A percentile compares a stretch with the other conserved stretches of the same genome.
Conservation (phyloP, 2,888 invertebrate species). For the Oxyteleia sp. region DNA sequence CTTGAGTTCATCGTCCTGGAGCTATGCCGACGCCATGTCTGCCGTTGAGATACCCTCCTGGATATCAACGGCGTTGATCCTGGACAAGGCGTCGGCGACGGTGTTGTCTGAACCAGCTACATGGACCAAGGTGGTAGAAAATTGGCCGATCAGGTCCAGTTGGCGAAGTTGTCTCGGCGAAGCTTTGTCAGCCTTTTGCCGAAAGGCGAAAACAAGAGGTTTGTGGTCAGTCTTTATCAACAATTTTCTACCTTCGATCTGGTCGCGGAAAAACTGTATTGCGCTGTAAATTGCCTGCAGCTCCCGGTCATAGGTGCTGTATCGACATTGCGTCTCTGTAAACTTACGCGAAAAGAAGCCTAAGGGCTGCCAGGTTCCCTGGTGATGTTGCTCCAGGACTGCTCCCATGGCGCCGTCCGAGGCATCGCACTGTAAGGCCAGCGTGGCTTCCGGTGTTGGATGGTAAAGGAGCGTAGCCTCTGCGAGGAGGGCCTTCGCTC, state of each 20-base stretch:
- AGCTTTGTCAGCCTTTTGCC: too few species aligned
- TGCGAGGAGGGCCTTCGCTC: constrained; percentile 36
- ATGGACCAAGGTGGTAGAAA: too few species aligned
- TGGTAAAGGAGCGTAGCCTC: constrained; percentile 52
- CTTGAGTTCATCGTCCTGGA: too few species aligned
- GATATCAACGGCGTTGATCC: too few species aligned
- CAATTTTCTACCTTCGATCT: constrained; percentile 6
- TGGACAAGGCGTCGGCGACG: too few species aligned
- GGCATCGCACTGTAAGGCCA: constrained; percentile 5
- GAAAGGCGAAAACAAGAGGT: too few species aligned
- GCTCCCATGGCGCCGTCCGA: constrained; percentile 14
- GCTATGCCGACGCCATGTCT: too few species aligned
- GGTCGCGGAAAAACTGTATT: background rate
- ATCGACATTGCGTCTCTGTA: background rate
- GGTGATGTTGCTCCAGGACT: constrained; percentile 12
- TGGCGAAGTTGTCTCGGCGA: too few species aligned
- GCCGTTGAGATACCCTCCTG: too few species aligned
- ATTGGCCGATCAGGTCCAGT: too few species aligned
- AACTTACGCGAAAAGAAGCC: constrained; percentile 13
- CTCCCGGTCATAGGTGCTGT: constrained; percentile 21
- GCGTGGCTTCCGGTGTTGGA: constrained; percentile 23
- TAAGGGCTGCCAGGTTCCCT: background rate
- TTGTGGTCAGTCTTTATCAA: too few species aligned
- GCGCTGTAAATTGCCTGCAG: constrained; percentile 11
- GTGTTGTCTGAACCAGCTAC: too few species aligned